These are phyloP conservation scores for Semnornis frantzii DNA, from an alignment of 2,113 vertebrate genomes.

Conservation along the genomic window DNA sequence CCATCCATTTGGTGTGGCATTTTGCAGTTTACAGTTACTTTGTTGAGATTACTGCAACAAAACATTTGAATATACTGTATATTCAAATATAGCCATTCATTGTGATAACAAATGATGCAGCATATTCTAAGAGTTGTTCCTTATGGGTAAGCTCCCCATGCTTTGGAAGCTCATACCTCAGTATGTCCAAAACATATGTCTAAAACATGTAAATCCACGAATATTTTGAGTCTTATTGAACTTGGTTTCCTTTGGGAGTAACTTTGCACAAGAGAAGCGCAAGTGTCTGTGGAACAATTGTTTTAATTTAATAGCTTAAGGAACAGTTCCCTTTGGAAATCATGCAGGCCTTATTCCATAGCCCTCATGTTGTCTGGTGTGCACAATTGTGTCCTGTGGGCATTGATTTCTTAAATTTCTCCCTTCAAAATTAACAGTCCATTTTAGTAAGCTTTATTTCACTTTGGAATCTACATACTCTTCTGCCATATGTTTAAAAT, in stretches of 20 bases:
- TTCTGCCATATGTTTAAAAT: slow-evolving; percentile 4
- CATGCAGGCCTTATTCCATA: neutral
- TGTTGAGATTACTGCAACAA: neutral
- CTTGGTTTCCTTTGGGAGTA: neutral
- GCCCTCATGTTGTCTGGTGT: neutral
- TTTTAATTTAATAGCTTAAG: slow-evolving; percentile 38
- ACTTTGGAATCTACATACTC: neutral
- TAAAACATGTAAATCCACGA: neutral
- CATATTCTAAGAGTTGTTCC: neutral
- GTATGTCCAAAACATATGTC: neutral
- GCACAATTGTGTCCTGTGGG: neutral
- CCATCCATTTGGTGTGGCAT: neutral
- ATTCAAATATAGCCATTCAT: neutral
- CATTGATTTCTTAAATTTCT: slow-evolving; percentile 16
- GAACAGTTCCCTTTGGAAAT: neutral
- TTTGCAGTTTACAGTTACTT: neutral
- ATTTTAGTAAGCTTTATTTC: neutral
- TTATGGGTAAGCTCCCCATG: neutral
- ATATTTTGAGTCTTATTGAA: neutral
- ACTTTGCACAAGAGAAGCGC: neutral
- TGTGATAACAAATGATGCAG: neutral
- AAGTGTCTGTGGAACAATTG: neutral
- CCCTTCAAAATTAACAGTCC: neutral
- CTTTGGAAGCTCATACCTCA: neutral
- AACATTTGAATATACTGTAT: neutral